These are phyloP conservation scores for Cosmorhoe ocellata DNA, from an alignment of 2,888 invertebrate genomes.

Conservation along the genomic window DNA sequence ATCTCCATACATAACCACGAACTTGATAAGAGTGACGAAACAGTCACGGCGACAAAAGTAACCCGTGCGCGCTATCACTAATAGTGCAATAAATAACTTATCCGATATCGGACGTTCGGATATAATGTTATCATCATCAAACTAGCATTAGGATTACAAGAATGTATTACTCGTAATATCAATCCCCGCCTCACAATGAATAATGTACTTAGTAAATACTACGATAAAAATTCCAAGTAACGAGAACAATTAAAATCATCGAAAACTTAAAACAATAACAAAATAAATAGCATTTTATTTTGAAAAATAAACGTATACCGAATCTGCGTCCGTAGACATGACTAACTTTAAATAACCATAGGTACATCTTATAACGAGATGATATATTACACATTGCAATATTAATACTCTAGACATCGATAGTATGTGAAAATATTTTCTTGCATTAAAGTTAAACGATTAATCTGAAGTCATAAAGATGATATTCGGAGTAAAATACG, in stretches of 20 bases:
- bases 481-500: slow-evolving; percentile 51
- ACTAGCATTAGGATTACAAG: slow-evolving; percentile 2
- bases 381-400: slow-evolving; percentile 28
- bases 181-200: slow-evolving; percentile 51
- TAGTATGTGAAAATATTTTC: slow-evolving; percentile 27
- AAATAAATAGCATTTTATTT: slow-evolving; percentile 74
- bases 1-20: too few relatives aligned
- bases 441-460: slow-evolving; percentile 14
- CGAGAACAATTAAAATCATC: slow-evolving; percentile 80
- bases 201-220: slow-evolving; percentile 66
- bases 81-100: too few relatives aligned
- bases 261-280: slow-evolving; percentile 80
- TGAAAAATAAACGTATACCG: slow-evolving; percentile 52
- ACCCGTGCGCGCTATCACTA: too few relatives aligned
- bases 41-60: too few relatives aligned
- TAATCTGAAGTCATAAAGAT: slow-evolving; percentile 51
- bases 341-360: slow-evolving; percentile 20
- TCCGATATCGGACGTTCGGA: not conserved
- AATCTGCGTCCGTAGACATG: slow-evolving; percentile 48
- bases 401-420: slow-evolving; percentile 15
- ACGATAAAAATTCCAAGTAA: slow-evolving; percentile 79
- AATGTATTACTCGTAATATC: too few relatives aligned
- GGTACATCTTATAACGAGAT: slow-evolving; percentile 21
- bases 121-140: too few relatives aligned
- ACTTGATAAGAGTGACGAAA: too few relatives aligned